Conservation (phyloP, 1,140 invertebrate species). For the Elymnias hypermnestra region DNA sequence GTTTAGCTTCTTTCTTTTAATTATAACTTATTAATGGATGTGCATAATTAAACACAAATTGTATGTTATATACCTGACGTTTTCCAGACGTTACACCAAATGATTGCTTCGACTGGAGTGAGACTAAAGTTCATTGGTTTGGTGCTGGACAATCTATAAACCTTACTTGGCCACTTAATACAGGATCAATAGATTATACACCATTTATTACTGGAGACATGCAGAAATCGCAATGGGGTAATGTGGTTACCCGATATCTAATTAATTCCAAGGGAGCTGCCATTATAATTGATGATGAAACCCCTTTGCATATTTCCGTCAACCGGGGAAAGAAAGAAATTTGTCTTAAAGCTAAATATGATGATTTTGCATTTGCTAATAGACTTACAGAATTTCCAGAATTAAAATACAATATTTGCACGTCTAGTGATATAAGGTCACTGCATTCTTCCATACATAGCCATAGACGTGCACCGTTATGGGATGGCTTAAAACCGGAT, state of each 20-base stretch:
- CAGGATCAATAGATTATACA: constrained; percentile 81
- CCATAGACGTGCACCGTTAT: constrained; percentile 82
- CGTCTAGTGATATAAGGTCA: constrained; percentile 84
- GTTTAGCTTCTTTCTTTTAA: too few relatives aligned
- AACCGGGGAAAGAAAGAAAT: constrained; percentile 81
- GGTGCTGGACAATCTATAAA: constrained; percentile 87
- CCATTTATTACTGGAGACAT: constrained; percentile 90
- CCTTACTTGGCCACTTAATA: constrained; percentile 86
- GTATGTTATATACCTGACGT: constrained; percentile 1
- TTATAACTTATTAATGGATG: too few relatives aligned
- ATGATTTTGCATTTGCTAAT: constrained; percentile 87
- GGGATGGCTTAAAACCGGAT: constrained; percentile 87
- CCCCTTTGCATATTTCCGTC: constrained; percentile 87
- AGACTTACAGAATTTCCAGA: constrained; percentile 79
- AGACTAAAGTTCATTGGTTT: constrained; percentile 84
- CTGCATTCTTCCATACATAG: constrained; percentile 81
- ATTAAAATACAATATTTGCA: constrained; percentile 91
- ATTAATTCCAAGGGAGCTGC: constrained; percentile 90
- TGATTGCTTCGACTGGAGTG: constrained; percentile 89
- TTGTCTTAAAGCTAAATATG: constrained; percentile 85
- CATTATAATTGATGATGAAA: constrained; percentile 84
- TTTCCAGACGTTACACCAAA: constrained; percentile 78
- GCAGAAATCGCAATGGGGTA: constrained; percentile 86
- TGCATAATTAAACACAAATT: too few relatives aligned
- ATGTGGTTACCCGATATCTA: constrained; percentile 88